phyloP scores from a whole-genome alignment of 2,797 vertebrate species.

The Argentina silus region DNA sequence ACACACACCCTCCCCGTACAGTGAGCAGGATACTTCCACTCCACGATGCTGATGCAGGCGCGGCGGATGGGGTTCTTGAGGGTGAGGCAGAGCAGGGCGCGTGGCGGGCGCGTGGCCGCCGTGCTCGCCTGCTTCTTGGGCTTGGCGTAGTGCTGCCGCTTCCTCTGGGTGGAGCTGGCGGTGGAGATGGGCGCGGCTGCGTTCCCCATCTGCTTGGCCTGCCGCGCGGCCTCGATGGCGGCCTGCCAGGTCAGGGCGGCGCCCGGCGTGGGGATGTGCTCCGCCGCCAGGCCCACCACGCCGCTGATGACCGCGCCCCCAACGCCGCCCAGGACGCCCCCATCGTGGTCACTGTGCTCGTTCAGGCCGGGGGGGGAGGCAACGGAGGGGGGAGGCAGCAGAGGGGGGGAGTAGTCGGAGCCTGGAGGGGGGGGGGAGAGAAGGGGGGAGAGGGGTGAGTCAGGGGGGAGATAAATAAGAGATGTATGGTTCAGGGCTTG shows the following conservation, averaged over 20 bases:
- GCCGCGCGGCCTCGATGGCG: slow-evolving; percentile 94
- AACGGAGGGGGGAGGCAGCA: slow-evolving; percentile 78
- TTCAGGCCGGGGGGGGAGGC: slow-evolving; percentile 74
- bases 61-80: slow-evolving; percentile 97
- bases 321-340: slow-evolving; percentile 81
- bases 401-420: slow-evolving; percentile 93
- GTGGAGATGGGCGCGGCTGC: slow-evolving; percentile 89
- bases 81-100: slow-evolving; percentile 95
- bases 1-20: background rate
- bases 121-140: slow-evolving; percentile 95
- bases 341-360: slow-evolving; percentile 79
- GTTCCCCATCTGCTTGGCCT: slow-evolving; percentile 94
- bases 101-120: slow-evolving; percentile 90
- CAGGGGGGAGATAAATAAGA: slow-evolving; percentile 26
- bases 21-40: slow-evolving; percentile 98
- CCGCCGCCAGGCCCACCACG: slow-evolving; percentile 91
- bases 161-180: slow-evolving; percentile 93
- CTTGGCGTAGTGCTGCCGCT: slow-evolving; percentile 94
- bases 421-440: slow-evolving; percentile 57
- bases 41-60: slow-evolving; percentile 98
- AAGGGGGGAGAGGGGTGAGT: slow-evolving; percentile 52
- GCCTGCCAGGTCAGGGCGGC: slow-evolving; percentile 98
- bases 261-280: slow-evolving; percentile 93
- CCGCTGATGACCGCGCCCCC: slow-evolving; percentile 71
- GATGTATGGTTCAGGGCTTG: background rate